phyloP scores from a whole-genome alignment of 2,113 vertebrate species.

The Heterocephalus glaber region DNA sequence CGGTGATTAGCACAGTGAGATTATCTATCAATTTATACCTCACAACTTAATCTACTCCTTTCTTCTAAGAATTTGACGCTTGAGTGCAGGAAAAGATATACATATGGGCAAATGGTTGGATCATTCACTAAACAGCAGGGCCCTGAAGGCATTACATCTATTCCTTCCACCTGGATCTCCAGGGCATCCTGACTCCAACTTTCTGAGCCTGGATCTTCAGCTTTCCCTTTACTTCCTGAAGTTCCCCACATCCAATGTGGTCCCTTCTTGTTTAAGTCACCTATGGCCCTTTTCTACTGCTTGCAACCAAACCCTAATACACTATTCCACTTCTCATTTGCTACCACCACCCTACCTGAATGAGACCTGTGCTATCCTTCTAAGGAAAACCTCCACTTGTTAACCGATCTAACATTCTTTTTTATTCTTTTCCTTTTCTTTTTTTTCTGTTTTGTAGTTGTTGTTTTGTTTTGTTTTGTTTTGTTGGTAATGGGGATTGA shows the following conservation, averaged over 20 bases:
- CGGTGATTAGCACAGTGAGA: not conserved
- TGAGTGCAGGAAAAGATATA: not conserved
- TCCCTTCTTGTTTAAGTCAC: not conserved
- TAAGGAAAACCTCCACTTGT: not conserved
- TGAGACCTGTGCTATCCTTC: not conserved
- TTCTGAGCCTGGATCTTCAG: not conserved
- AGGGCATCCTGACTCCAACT: not conserved
- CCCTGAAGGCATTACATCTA: not conserved
- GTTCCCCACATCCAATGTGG: not conserved
- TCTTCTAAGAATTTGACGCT: conserved; percentile 16
- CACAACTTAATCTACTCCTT: not conserved
- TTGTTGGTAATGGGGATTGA: not conserved
- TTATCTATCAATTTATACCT: not conserved
- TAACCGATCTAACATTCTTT: not conserved
- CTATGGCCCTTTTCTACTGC: not conserved
- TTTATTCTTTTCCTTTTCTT: not conserved
- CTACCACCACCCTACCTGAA: not conserved
- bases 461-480: not conserved
- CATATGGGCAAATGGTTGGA: not conserved
- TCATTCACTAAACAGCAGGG: not conserved
- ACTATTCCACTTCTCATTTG: not conserved
- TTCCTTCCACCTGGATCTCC: not conserved
- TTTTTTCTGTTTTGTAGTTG: not conserved
- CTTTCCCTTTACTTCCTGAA: not conserved
- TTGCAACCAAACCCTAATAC: not conserved